These are phyloP conservation scores for Orthosia cruda DNA, from an alignment of 2,888 invertebrate species.

Conservation along the genomic window DNA sequence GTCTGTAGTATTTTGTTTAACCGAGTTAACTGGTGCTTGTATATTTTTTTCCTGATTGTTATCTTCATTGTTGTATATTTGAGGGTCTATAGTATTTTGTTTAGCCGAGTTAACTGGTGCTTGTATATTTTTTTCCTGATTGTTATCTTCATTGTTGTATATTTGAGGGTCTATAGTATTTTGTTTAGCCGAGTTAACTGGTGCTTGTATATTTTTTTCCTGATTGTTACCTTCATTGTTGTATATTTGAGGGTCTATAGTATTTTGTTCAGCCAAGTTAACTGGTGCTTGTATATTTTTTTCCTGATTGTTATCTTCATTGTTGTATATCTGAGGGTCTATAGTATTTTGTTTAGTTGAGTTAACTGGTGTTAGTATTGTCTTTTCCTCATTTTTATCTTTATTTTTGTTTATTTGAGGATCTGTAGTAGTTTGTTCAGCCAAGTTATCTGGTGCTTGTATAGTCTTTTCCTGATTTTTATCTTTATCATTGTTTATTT, in stretches of 20 bases:
- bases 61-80: too few relatives aligned
- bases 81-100: too few relatives aligned
- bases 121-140: too few relatives aligned
- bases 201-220: background rate
- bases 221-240: background rate
- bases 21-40: too few relatives aligned
- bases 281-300: background rate
- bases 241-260: background rate
- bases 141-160: too few relatives aligned
- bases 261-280: slow-evolving; percentile 6
- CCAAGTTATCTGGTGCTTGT: slow-evolving; percentile 1
- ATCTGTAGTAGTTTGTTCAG: background rate
- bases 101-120: too few relatives aligned
- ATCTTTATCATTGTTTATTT: slow-evolving; percentile 1
- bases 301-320: background rate
- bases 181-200: too few relatives aligned
- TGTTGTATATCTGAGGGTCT: slow-evolving; percentile 1
- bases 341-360: background rate
- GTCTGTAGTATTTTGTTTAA: too few relatives aligned
- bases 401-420: slow-evolving; percentile 4
- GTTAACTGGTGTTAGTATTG: background rate
- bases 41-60: too few relatives aligned
- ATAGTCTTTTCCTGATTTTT: background rate
- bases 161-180: too few relatives aligned
- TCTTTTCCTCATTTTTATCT: background rate